Percentiles rank a stretch among this genome's conserved stretches.
phyloP scores from a whole-genome alignment of 2,888 invertebrate genomes.

The Lasius fuliginosus region DNA sequence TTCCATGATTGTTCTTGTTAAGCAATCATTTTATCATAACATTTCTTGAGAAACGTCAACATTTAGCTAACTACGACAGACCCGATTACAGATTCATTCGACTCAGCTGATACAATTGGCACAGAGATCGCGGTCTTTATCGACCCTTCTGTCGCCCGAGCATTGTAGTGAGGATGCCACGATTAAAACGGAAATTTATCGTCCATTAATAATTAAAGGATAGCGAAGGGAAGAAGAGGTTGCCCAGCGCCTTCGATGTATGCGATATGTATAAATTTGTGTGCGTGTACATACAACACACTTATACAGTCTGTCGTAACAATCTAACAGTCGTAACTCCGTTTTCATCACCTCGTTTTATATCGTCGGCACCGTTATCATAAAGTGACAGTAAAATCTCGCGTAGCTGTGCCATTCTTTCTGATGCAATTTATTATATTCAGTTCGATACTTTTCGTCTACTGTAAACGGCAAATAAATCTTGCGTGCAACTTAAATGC shows the following conservation, averaged over 20 bases:
- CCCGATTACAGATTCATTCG: constrained; percentile 42
- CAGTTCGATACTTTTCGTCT: constrained; percentile 57
- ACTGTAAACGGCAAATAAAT: constrained; percentile 21
- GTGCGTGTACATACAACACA: constrained; percentile 35
- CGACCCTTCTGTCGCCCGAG: constrained; percentile 51
- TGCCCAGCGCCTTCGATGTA: constrained; percentile 16
- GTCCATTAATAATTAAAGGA: constrained; percentile 71
- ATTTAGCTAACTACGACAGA: constrained; percentile 37
- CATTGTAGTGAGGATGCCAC: constrained; percentile 49
- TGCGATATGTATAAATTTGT: not conserved
- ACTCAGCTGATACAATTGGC: constrained; percentile 56
- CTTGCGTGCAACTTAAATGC: not conserved
- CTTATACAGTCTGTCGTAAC: constrained; percentile 59
- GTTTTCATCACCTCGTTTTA: constrained; percentile 63
- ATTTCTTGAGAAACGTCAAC: constrained; percentile 28
- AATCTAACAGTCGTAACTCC: constrained; percentile 70
- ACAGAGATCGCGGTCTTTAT: constrained; percentile 67
- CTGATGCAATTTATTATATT: constrained; percentile 64
- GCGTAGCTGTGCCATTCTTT: constrained; percentile 49
- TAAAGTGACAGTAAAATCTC: constrained; percentile 69
- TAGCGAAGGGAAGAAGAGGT: constrained; percentile 32
- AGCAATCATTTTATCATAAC: constrained; percentile 21
- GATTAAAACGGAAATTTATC: constrained; percentile 72
- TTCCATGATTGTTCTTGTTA: constrained; percentile 14
- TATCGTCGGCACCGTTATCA: constrained; percentile 60